These are phyloP conservation scores for Apodemus speciosus DNA, from an alignment of 2,113 vertebrate species.

Conservation along the genomic window DNA sequence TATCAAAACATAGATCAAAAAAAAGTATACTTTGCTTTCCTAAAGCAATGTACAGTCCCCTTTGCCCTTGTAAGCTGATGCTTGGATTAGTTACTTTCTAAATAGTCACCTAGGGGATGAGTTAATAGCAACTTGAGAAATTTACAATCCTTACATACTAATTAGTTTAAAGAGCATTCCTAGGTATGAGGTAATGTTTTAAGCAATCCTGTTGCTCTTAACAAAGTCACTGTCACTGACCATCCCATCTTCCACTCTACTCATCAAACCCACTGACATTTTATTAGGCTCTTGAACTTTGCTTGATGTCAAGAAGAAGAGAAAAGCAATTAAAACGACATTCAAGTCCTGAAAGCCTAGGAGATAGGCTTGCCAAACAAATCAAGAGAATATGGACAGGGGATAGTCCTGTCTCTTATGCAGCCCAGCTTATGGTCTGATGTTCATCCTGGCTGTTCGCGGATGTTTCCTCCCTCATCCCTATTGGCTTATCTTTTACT, in stretches of 20 bases:
- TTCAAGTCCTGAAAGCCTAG: neutral
- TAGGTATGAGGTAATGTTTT: neutral
- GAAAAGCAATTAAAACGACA: neutral
- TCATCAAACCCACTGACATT: neutral
- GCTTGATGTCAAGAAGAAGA: neutral
- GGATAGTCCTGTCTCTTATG: neutral
- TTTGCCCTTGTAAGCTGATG: neutral
- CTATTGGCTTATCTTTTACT: neutral
- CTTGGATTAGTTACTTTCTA: neutral
- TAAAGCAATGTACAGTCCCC: neutral
- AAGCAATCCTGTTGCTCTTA: neutral
- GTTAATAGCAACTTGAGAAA: neutral
- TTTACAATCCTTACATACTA: neutral
- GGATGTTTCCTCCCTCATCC: neutral
- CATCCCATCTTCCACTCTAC: accelerated
- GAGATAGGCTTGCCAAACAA: neutral
- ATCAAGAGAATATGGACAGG: neutral
- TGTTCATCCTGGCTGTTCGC: neutral
- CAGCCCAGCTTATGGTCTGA: neutral
- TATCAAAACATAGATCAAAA: constrained; percentile 3
- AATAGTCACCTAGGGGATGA: neutral
- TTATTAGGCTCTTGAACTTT: neutral
- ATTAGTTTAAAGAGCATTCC: neutral
- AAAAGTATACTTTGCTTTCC: neutral
- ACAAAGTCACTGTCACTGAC: neutral